Conservation (phyloP, 2,797 vertebrate genomes). For the Spinibarbus caldwelli region DNA sequence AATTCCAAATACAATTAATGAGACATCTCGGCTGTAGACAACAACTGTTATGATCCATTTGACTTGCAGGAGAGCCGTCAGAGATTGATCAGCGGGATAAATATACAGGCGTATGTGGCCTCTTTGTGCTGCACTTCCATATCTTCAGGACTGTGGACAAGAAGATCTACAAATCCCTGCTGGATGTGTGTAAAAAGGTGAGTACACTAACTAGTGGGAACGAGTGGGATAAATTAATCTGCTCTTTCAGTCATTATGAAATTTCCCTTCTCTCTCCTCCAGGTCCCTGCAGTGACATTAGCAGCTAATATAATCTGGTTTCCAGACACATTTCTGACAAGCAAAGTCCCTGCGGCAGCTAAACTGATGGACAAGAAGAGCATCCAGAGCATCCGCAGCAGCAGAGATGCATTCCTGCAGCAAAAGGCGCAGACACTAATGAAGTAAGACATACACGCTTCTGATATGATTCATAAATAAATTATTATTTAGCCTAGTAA, state of each 20-base stretch:
- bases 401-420: conserved; percentile 90
- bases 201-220: not conserved
- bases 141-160: conserved; percentile 96
- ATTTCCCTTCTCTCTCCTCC: not conserved
- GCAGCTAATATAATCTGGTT: conserved; percentile 97
- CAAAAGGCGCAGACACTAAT: conserved; percentile 90
- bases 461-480: not conserved
- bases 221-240: not conserved
- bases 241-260: not conserved
- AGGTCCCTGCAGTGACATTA: conserved; percentile 96
- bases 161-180: conserved; percentile 92
- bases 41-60: not conserved
- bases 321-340: conserved; percentile 89
- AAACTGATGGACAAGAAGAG: conserved; percentile 96
- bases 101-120: conserved; percentile 89
- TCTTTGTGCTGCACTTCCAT: conserved; percentile 96
- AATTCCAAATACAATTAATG: not conserved
- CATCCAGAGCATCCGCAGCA: conserved; percentile 83
- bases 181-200: conserved; percentile 98
- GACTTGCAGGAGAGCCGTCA: conserved; percentile 88
- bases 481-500: not conserved
- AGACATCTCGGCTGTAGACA: not conserved
- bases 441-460: conserved; percentile 78
- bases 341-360: conserved; percentile 90
- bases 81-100: conserved; percentile 99